A percentile compares a stretch with the other conserved stretches of the same genome.
Conservation (phyloP, 2,888 invertebrate species). For the Lasioglossum zephyrum region DNA sequence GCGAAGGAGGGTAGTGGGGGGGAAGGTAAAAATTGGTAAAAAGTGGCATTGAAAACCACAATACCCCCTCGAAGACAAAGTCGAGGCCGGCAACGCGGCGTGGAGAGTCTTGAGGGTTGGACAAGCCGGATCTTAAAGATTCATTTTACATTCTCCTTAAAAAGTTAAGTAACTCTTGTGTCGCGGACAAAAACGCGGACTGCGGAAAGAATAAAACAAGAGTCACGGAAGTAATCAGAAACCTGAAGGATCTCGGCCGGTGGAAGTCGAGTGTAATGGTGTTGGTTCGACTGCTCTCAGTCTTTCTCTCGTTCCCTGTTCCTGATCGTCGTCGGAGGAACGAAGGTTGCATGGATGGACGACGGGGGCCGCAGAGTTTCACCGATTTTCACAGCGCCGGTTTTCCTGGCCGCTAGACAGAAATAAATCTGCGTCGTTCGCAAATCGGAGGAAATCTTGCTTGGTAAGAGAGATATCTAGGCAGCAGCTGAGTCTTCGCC, state of each 20-base stretch:
- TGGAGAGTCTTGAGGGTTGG: background rate
- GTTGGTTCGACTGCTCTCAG: constrained; percentile 62
- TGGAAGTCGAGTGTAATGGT: constrained; percentile 68
- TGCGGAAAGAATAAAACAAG: constrained; percentile 6
- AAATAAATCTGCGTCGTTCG: constrained; percentile 73
- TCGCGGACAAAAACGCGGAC: constrained; percentile 6
- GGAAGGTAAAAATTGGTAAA: background rate
- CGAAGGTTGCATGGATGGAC: constrained; percentile 44
- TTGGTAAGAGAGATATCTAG: constrained; percentile 37
- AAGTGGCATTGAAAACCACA: background rate
- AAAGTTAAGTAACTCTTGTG: background rate
- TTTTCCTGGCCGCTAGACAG: constrained; percentile 64
- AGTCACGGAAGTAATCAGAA: constrained; percentile 67
- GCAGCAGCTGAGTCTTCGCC: constrained; percentile 54
- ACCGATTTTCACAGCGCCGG: constrained; percentile 64
- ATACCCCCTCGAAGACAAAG: background rate
- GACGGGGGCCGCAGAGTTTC: constrained; percentile 25
- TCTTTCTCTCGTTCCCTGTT: constrained; percentile 36
- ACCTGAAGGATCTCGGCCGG: constrained; percentile 39
- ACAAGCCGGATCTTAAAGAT: no score
- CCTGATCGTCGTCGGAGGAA: constrained; percentile 33
- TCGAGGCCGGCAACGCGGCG: background rate
- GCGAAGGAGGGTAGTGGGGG: no score
- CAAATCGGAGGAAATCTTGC: constrained; percentile 64
- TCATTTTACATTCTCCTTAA: constrained; percentile 9